Conservation (phyloP, 2,113 vertebrate genomes). For the Xerus inauris region DNA sequence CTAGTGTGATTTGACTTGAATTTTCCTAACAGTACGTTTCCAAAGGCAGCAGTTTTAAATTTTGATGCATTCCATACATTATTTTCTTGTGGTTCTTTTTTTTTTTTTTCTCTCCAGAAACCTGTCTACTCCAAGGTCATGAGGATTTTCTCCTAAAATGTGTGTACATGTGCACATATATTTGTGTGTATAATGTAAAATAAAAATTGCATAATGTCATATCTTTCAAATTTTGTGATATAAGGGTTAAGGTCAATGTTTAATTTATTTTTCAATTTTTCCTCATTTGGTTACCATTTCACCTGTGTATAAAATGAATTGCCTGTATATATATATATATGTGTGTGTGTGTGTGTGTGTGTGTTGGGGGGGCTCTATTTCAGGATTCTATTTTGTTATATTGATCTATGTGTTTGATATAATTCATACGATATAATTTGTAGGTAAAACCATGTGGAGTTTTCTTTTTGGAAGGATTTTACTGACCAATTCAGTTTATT, state of each 20-base stretch:
- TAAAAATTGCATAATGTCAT: neutral
- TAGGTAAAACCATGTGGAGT: neutral
- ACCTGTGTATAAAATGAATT: neutral
- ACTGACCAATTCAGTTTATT: neutral
- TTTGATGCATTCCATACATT: neutral
- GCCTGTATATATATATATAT: neutral
- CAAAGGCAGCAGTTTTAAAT: neutral
- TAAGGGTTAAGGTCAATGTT: neutral
- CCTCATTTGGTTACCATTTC: neutral
- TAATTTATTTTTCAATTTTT: neutral
- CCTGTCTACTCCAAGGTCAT: neutral
- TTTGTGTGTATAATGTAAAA: neutral
- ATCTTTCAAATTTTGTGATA: neutral
- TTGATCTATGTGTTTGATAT: neutral
- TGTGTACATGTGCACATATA: neutral
- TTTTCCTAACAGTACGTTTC: conserved; percentile 16
- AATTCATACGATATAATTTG: neutral
- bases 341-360: no score
- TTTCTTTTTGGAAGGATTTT: conserved; percentile 8
- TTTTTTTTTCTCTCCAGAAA: neutral
- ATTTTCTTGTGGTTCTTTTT: neutral
- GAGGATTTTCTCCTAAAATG: neutral
- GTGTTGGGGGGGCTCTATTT: no score
- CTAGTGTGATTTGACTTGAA: neutral
- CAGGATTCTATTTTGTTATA: neutral